Base-by-base conservation (phyloP, 1,140 invertebrate genomes). In the Brachionus koreanus region DNA sequence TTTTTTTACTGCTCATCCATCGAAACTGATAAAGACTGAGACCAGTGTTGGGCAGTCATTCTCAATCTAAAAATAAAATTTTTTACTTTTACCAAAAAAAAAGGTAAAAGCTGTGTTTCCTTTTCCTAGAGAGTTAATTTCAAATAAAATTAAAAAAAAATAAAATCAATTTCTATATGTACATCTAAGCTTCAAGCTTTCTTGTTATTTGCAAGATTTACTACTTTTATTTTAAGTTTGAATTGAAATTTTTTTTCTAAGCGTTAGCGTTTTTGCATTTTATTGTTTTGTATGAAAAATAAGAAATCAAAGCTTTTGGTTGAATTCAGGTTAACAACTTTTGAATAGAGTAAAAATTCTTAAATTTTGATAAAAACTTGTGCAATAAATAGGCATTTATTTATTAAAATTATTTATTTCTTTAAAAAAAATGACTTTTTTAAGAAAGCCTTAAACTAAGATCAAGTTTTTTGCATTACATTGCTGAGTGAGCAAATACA, bases 11-110 rank as follows among this genome's bases (percentile, higher is more conserved):
- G 39, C 43, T 74, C 69, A 39, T 74, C 39, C 19, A 74, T 74
- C 25, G 69, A 74, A 74, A 74, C 42, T 74, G 69, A 74, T 19
- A 74, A 74, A 74, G 69, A 74, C 69, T 74, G 69, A 35, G 69
- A 74, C 69, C 69, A 74, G 43, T 74, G 16, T 49, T 42, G 69
- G 29, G 9, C 69, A 74, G 69, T 74, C 69, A 74, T 74, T 74
- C 13, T 69, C 29, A 39, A 69, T 39, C 65, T 69, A 42, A 69
- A 39, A 39, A 10, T 9, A 37, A 39, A 10, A 39, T 39, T 35
- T 5, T 19, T 19, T 39, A n/a, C n/a, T 69, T 37, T 2, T 29
- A 23, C 35, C 10, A 42, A 16, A 29, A 13, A 9, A 57, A 19
- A 19, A 19, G 39, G 12, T 19, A 7, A 57, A 57, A 57, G 5